Evolutionary conservation across 2,888 invertebrate genomes (phyloP), one percentile per base, ranked within the genome.

Genomic region (Euplagia quadripunctaria): DNA sequence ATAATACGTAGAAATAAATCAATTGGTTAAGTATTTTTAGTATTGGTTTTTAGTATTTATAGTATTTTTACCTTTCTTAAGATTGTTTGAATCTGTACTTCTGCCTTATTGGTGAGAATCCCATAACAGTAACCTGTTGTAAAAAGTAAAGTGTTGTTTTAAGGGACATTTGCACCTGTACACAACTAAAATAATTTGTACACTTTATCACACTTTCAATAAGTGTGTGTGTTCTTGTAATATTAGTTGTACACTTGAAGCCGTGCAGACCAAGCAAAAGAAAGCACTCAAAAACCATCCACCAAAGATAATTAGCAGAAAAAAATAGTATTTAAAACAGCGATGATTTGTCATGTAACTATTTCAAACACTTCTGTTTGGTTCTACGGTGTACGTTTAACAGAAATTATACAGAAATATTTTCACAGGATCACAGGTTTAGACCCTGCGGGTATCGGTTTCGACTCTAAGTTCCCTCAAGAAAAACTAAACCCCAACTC

Each of bases 401-500:
- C 49, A 31, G 16, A 67, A 16, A 51, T 31, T 51, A 31, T 55
- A 52, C 8, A 64, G 4, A 43, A 69, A 49, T 69, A 11, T 70
- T 64, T 71, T 73, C 80, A 79, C 82, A 95, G 95, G 90, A 94
- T 95, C 43, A 94, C 92, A 17, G 95, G 92, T 0, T 84, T 95
- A 65, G 95, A 95, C 78, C 95, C 95, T 0, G 93, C 95, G 0
- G 87, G 87, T 41, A 75, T 89, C 1, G 87, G 88, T 0, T 94
- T 94, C 65, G 94, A 94, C 63, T 84, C 72, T 65, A 92, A 89
- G 79, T 87, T 86, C 0, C 73, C 83, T 0, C 31, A 72, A 3
- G 79, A 86, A 8, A 88, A 91, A 75, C 79, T 95, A 17, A 89
- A 88, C 75, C 82, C 90, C 0, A 80, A 80, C 0, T 94, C 95